Conservation (phyloP, 2,113 vertebrate species). For the Opisthocomus hoazin region DNA sequence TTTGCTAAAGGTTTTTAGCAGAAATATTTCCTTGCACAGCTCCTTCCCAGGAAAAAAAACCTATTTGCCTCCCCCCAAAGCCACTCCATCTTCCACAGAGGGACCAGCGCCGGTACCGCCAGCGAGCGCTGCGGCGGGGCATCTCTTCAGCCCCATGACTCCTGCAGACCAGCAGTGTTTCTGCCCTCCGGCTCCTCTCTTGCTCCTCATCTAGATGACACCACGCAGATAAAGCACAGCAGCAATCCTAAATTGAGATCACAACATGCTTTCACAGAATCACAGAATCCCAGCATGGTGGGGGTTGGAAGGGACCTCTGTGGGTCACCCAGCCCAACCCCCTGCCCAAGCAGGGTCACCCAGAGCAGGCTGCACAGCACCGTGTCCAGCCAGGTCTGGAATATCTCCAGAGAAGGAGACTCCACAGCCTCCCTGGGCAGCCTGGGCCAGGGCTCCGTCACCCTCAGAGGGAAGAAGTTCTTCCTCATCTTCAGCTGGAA, state of each 20-base stretch:
- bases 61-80: neutral
- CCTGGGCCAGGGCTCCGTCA: too few species aligned
- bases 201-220: neutral
- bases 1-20: neutral
- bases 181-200: neutral
- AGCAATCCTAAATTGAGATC: neutral
- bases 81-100: neutral
- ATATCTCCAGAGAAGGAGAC: too few species aligned
- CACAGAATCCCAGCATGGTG: too few species aligned
- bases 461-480: too few species aligned
- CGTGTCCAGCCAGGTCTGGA: too few species aligned
- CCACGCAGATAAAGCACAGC: neutral
- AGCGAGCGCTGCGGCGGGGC: fast-evolving
- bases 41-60: neutral
- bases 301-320: too few species aligned
- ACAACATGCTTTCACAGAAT: neutral
- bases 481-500: too few species aligned
- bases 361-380: too few species aligned
- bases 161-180: neutral
- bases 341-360: too few species aligned
- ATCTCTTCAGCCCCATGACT: neutral
- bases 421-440: too few species aligned
- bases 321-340: too few species aligned
- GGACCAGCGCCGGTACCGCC: fast-evolving
- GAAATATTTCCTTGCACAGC: neutral